These are phyloP conservation scores for Zosterops pallidus DNA, from an alignment of 2,113 vertebrate species.

Conservation along the genomic window DNA sequence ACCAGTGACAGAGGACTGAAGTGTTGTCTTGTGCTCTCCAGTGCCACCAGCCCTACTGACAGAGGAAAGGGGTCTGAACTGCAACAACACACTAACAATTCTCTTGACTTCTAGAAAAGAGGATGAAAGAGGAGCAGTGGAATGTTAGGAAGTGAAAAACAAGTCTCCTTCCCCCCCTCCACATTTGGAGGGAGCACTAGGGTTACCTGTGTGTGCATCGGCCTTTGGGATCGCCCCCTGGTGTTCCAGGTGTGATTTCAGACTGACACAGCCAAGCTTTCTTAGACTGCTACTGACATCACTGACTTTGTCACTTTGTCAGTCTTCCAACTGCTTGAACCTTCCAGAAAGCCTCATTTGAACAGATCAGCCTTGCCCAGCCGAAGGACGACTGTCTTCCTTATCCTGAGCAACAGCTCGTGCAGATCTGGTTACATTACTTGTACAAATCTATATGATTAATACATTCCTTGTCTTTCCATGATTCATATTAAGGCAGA, in stretches of 20 bases:
- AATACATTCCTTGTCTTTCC: conserved; percentile 2
- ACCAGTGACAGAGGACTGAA: neutral
- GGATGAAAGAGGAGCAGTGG: neutral
- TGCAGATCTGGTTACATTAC: neutral
- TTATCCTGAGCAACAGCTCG: neutral
- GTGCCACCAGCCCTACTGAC: neutral
- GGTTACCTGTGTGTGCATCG: neutral
- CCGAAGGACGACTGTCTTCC: neutral
- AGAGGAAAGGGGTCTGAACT: neutral
- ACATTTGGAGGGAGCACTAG: neutral
- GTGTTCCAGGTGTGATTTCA: neutral
- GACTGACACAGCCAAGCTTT: neutral
- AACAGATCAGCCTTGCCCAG: neutral
- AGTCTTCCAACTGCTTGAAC: neutral
- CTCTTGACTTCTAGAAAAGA: neutral
- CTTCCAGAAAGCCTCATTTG: neutral
- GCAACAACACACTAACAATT: neutral
- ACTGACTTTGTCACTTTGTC: neutral
- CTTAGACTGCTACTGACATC: neutral
- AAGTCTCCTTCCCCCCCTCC: neutral
- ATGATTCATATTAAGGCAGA: neutral
- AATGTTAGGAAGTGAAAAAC: neutral
- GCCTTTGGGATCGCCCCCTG: neutral
- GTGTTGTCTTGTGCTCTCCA: neutral
- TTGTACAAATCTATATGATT: neutral